Conservation (phyloP, 2,113 vertebrate species). For the Diadophis punctatus region DNA sequence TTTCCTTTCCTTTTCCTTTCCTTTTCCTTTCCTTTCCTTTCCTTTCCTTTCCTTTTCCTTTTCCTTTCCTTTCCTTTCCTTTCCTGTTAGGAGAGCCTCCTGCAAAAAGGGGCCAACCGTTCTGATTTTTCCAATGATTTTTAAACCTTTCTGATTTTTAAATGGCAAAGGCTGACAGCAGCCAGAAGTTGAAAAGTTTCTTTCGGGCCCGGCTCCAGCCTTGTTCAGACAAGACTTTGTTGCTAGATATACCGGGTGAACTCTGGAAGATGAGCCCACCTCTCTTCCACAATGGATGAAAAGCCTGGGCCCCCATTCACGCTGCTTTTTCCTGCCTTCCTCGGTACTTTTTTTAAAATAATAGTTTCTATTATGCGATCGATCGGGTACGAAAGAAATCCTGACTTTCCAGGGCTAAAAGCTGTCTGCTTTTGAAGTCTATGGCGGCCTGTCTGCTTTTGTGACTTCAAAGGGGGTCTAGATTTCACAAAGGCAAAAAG, state of each 20-base stretch:
- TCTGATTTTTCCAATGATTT: not conserved
- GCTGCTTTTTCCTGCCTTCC: not conserved
- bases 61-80: not conserved
- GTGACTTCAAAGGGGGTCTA: constrained; percentile 10
- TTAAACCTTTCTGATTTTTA: not conserved
- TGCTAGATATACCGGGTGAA: not conserved
- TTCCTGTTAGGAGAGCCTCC: not conserved
- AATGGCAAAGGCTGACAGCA: not conserved
- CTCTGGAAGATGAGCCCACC: no score
- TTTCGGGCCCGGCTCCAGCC: not conserved
- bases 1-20: no score
- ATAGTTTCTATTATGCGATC: not conserved
- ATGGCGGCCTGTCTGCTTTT: not conserved
- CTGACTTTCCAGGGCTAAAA: not conserved
- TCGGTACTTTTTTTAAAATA: not conserved
- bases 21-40: no score
- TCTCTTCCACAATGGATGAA: not conserved
- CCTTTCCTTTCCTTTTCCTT: no score
- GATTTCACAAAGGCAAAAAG: constrained; percentile 16
- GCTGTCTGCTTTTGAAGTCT: constrained; percentile 4
- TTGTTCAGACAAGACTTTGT: not conserved
- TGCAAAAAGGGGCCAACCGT: not conserved
- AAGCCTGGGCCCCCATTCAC: no score
- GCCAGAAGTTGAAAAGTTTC: not conserved
- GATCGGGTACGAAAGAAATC: not conserved